These are phyloP conservation scores for Agapornis canus DNA, from an alignment of 2,797 vertebrate species.

Conservation along the genomic window DNA sequence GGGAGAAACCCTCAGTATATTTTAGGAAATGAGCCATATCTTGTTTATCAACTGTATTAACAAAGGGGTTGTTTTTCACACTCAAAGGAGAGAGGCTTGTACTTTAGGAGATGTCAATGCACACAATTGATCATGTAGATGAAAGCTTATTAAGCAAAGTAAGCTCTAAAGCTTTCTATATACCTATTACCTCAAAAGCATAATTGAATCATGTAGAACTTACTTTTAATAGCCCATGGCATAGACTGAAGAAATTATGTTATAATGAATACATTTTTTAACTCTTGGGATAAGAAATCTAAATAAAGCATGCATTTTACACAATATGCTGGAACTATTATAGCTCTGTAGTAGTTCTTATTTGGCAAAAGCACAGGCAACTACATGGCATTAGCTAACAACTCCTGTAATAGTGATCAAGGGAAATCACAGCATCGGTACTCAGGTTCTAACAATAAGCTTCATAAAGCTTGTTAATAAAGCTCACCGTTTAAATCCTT, in stretches of 20 bases:
- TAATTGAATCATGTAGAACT: constrained; percentile 34
- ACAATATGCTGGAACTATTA: constrained; percentile 33
- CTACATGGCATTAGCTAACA: constrained; percentile 29
- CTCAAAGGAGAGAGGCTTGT: not conserved
- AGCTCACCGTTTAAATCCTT: not conserved
- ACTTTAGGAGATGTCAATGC: not conserved
- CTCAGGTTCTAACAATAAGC: constrained; percentile 6
- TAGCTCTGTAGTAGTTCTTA: constrained; percentile 1
- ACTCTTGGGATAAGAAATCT: constrained; percentile 40
- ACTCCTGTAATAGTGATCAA: constrained; percentile 37
- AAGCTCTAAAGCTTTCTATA: constrained; percentile 13
- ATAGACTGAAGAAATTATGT: constrained; percentile 11
- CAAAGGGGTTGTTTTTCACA: not conserved
- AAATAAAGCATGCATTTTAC: constrained; percentile 58
- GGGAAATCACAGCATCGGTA: constrained; percentile 22
- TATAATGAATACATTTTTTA: constrained; percentile 31
- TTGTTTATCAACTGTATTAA: not conserved
- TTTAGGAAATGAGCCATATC: not conserved
- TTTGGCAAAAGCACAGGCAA: constrained; percentile 46
- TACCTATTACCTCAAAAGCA: not conserved
- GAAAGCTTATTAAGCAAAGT: not conserved
- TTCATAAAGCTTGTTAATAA: constrained; percentile 33
- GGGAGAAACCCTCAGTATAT: not conserved
- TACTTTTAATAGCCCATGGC: constrained; percentile 46
- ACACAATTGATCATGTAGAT: not conserved